Conservation (phyloP, 1,140 invertebrate species). For the Polyergus mexicanus region DNA sequence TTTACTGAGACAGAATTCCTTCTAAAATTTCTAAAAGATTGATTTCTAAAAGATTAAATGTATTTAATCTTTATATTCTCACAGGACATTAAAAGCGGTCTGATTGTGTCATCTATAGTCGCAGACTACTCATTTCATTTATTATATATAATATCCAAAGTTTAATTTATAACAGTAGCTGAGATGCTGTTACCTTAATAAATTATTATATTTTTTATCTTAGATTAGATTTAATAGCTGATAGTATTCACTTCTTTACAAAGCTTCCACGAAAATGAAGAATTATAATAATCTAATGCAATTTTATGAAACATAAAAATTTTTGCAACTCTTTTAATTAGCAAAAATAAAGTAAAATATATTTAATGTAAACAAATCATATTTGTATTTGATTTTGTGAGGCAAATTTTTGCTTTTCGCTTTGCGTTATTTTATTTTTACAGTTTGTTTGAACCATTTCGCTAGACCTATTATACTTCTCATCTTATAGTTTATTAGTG, state of each 20-base stretch:
- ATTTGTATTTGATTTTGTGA: conserved; percentile 5
- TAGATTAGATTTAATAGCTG: not conserved
- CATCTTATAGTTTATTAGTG: not conserved
- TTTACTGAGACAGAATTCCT: not conserved
- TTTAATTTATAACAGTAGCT: not conserved
- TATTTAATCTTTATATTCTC: not conserved
- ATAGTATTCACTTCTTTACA: not conserved
- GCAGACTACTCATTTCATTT: conserved; percentile 1
- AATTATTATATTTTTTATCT: not conserved
- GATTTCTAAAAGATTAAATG: conserved; percentile 2
- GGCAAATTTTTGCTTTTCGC: not conserved
- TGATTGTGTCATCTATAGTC: not conserved
- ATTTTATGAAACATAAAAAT: not conserved
- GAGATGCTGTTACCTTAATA: not conserved
- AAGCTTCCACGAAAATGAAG: not conserved
- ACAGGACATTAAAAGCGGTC: not conserved
- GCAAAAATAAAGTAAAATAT: not conserved
- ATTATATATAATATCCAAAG: not conserved
- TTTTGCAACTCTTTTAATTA: conserved; percentile 4
- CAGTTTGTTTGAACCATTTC: conserved; percentile 23
- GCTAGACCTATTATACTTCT: not conserved
- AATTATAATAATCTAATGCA: not conserved
- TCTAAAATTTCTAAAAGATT: no score
- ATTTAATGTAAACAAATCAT: not conserved
- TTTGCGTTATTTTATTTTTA: conserved; percentile 3